A percentile compares a stretch with the other conserved stretches of the same genome.
These are phyloP conservation scores for Acronicta psi DNA, from an alignment of 2,888 invertebrate species.

Conservation along the genomic window DNA sequence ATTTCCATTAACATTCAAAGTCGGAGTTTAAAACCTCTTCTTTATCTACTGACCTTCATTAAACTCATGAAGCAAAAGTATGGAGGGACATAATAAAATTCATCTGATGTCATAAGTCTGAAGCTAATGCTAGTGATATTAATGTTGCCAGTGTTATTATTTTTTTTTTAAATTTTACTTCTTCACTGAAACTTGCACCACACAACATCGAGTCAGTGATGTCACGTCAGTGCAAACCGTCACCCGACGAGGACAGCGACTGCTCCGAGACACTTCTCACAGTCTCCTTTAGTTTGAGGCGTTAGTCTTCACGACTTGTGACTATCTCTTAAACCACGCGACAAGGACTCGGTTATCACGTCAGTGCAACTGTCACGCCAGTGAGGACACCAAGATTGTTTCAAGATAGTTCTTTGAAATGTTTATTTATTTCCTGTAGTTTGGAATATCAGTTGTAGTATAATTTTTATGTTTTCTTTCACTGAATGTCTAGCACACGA, in stretches of 20 bases:
- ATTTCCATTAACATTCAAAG: no score
- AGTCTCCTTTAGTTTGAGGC: constrained; percentile 22
- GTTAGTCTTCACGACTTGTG: constrained; percentile 24
- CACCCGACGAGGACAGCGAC: constrained; percentile 26
- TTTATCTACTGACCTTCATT: no score
- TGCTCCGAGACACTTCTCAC: constrained; percentile 32
- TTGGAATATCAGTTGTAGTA: background rate
- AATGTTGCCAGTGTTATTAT: background rate
- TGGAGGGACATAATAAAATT: no score
- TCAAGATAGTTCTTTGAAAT: constrained; percentile 13
- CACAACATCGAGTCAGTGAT: constrained; percentile 29
- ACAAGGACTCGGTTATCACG: constrained; percentile 31
- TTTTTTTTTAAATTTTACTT: background rate
- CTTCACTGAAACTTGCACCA: constrained; percentile 27
- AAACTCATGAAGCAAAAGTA: no score
- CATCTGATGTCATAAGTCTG: no score
- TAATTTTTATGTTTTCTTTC: background rate
- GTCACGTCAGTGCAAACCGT: constrained; percentile 45
- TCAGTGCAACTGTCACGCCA: constrained; percentile 29
- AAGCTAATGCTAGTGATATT: no score
- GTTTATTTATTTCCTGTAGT: constrained; percentile 6
- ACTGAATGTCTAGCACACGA: background rate
- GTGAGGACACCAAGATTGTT: constrained; percentile 25
- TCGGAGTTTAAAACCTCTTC: no score
- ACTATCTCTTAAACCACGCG: constrained; percentile 27